Base-by-base conservation (phyloP, 23 tunicate genomes). In the Botrylloides violaceus region DNA sequence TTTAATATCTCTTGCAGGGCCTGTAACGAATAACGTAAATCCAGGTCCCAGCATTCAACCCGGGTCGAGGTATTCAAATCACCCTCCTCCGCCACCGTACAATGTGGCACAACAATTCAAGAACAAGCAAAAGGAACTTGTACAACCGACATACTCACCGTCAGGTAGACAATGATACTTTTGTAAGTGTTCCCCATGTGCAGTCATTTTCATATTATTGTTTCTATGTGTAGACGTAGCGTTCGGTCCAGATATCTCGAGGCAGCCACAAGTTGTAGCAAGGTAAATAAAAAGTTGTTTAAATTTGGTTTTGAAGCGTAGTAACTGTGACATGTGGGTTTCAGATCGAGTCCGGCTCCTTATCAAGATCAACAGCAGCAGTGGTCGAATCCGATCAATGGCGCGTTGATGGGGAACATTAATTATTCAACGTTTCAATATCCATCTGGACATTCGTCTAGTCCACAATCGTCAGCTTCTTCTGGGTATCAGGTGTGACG, bases 391-490 rank as follows among this genome's bases (percentile, higher is more conserved):
- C 80, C 84, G 19, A 85, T 85, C 30, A 85, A 85, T 71, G 83
- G 81, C 2, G 94, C 85, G 2, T 39, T 85, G 72, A 79, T 79
- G 85, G 94, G 94, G 7, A 85, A 85, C 58, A 85, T 80, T 2
- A 79, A 79, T 9, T 66, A 43, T 19, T 47, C 71, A 5, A 33
- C 62, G 62, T 61, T 35, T 61, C 64, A 53, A 12, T 27, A 68
- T 20, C 43, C 58, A 28, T 68, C 74, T 4, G 58, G 29, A 18
- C 74, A 68, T 28, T 68, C 74, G 18, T 38, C 74, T 43, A 68
- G 74, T 68, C 74, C 74, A 6, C 74, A 37, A 2, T 68, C 74
- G 18, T 68, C 74, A 5, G n/a, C 37, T 20, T 68, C 74, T 5
- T 68, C 74, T 7, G 58, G 58, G 28, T 43, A 68, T n/a, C 74